Evolutionary conservation across 2,797 vertebrate species (phyloP), one percentile per base, ranked within the genome.

Genomic region (Lithobates pipiens): DNA sequence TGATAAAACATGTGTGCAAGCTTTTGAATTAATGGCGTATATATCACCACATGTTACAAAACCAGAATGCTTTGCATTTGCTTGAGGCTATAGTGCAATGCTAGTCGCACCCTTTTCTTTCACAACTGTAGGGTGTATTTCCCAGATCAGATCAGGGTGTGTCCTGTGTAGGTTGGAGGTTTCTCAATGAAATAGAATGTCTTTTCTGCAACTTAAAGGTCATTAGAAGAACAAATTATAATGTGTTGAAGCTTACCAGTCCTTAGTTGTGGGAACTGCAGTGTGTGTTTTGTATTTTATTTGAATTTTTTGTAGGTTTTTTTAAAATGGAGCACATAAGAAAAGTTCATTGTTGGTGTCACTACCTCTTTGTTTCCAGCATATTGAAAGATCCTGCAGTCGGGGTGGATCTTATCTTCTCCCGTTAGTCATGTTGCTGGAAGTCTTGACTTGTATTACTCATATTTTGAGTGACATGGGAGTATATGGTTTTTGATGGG

Each of bases 61-160:
- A 61, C 69, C 15, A 57, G 46, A n/a, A 36, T 13, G 50, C 15
- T 9, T 16, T 18, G 10, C 32, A 39, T 57, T 65, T 18, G 39
- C 85, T 68, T 18, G 13, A 68, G 67, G 79, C 36, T 27, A 86
- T 29, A 65, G 36, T 72, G 36, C 75, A 57, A 82, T 77, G 27
- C 23, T 18, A 44, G 80, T 36, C 42, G 50, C 85, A 83, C 80
- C 80, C 75, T 39, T 39, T 54, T 46, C 44, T 74, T 71, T 75
- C 69, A 57, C 85, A 83, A 78, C 69, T 77, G 15, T 21, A 32
- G 27, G 61, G 71, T 81, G 71, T 42, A 15, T 74, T 61, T 32
- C 61, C 71, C 65, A 71, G n/a, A 34, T 34, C 67, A 21, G 18
- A 15, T 29, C 23, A 74, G 70, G 80, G 85, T 79, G 80, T 86